phyloP scores from a whole-genome alignment of 2,888 invertebrate species.

The Philopedon plagiatum region DNA sequence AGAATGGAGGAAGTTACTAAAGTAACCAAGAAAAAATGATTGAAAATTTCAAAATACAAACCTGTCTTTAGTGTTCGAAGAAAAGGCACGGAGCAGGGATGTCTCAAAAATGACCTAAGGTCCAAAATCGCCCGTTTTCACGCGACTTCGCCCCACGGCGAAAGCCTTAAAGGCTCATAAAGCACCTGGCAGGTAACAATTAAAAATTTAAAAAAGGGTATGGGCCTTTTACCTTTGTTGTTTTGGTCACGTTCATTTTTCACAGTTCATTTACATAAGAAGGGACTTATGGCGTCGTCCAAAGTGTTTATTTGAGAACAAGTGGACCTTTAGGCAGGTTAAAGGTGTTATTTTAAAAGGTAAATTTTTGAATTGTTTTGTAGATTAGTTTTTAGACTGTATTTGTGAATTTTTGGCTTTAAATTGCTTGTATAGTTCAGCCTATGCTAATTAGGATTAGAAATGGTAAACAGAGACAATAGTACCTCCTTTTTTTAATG shows the following conservation, averaged over 20 bases:
- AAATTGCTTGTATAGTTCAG: background rate
- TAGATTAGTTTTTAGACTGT: background rate
- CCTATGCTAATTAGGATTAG: too few species aligned
- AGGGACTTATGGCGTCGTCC: slow-evolving; percentile 20
- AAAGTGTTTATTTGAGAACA: slow-evolving; percentile 14
- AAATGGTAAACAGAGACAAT: too few species aligned
- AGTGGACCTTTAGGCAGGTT: slow-evolving; percentile 13
- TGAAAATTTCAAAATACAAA: background rate
- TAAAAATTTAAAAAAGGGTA: slow-evolving; percentile 31
- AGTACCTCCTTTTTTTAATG: too few species aligned
- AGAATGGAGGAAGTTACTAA: too few species aligned
- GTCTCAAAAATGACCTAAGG: slow-evolving; percentile 14
- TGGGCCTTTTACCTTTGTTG: slow-evolving; percentile 25
- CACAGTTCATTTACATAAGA: slow-evolving; percentile 30
- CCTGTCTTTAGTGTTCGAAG: background rate
- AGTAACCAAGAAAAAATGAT: background rate
- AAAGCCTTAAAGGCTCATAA: slow-evolving; percentile 13
- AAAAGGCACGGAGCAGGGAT: background rate
- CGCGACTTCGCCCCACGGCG: background rate
- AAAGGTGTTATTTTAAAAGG: slow-evolving; percentile 1
- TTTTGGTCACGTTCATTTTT: slow-evolving; percentile 36
- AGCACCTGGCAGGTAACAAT: slow-evolving; percentile 37
- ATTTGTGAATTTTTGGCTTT: background rate
- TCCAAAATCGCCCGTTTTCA: slow-evolving; percentile 14
- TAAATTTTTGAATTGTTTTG: background rate